Conservation (phyloP, 2,113 vertebrate genomes). For the Heloderma charlesbogerti region DNA sequence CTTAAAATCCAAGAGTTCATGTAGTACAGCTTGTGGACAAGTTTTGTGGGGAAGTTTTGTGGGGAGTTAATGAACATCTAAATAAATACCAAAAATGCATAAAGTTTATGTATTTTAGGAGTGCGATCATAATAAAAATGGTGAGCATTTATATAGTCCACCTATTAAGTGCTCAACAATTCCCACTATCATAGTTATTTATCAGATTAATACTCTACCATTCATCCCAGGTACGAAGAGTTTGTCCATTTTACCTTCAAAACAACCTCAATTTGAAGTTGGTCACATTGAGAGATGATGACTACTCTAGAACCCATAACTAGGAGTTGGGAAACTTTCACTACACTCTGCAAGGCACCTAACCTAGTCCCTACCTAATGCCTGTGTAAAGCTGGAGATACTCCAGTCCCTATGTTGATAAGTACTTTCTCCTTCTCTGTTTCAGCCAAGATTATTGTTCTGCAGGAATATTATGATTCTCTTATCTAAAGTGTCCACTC, state of each 20-base stretch:
- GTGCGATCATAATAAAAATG: not conserved
- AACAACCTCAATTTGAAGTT: not conserved
- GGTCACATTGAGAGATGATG: not conserved
- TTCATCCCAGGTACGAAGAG: not conserved
- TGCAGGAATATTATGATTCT: no score
- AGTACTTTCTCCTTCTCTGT: no score
- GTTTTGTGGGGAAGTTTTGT: not conserved
- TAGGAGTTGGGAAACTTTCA: not conserved
- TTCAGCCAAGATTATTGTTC: no score
- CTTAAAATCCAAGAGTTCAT: not conserved
- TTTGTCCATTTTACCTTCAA: not conserved
- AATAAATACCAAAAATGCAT: constrained; percentile 3
- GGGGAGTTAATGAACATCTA: constrained; percentile 1
- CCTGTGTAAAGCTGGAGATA: no score
- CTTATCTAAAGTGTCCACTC: no score
- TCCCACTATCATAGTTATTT: not conserved
- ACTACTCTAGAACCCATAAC: not conserved
- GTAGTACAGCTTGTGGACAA: not conserved
- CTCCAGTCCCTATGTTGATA: no score
- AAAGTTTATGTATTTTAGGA: not conserved
- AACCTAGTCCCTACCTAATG: no score
- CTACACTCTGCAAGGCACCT: no score
- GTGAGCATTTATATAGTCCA: not conserved
- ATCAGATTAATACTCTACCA: not conserved
- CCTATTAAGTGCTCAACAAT: not conserved